Evolutionary conservation across 2,797 vertebrate genomes (phyloP), one percentile per base, ranked within the genome.

Genomic region (Sebastes flavidus): DNA sequence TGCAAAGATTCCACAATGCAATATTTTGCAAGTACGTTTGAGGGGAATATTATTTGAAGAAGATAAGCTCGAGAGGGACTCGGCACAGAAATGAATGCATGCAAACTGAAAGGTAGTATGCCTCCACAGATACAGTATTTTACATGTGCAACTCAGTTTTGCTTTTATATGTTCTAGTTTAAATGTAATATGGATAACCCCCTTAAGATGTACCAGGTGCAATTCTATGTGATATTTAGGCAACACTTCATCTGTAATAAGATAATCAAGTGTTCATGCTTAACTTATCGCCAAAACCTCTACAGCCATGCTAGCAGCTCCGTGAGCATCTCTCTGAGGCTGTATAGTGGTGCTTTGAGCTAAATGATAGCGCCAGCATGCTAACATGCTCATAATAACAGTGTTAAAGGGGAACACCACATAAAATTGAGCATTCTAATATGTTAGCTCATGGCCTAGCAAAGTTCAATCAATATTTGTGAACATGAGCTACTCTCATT

Each of bases 1-100:
- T 58, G 36, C 29, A 36, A 67, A 81, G 54, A 49, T 56, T 65
- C 58, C 54, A 76, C 49, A 42, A 32, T 76, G 68, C 59, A 83
- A 82, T 84, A 84, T 63, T 77, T 46, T 69, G 24, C 54, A 54
- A 78, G 70, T 67, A 78, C 54, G 71, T 84, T 55, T 65, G 12
- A 74, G 74, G 38, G 56, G 60, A 67, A 68, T 69, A 46, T 16
- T 34, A 27, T 72, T 69, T 72, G 25, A 80, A 78, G 59, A 77
- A 60, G 22, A 59, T 62, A n/a, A 34, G 11, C n/a, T 59, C 27
- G 25, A 5, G 11, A 68, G 46, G 27, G 27, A 46, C 9, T 24
- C 22, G 14, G 20, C 8, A 49, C 16, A 29, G 11, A 38, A 82
- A 52, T 56, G 8, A 73, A 36, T 46, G 66, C 36, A 59, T 71